Percentiles rank a stretch among this genome's conserved stretches.
These are phyloP conservation scores for Malacoraja senta DNA, from an alignment of 2,797 vertebrate species.

Conservation along the genomic window DNA sequence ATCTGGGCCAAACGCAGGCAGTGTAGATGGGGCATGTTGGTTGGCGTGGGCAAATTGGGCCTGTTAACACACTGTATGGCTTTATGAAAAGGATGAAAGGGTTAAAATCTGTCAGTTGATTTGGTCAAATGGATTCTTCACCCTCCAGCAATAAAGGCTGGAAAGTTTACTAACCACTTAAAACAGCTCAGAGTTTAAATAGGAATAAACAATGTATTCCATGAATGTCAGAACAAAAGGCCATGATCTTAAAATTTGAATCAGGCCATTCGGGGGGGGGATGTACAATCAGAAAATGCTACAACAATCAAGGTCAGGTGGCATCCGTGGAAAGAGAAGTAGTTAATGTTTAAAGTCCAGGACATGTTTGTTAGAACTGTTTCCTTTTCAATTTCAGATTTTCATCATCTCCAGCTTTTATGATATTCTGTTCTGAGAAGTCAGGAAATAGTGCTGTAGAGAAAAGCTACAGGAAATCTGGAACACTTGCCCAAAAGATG, in stretches of 20 bases:
- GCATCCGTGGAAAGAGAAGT: too few relatives aligned
- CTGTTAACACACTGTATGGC: too few relatives aligned
- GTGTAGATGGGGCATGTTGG: too few relatives aligned
- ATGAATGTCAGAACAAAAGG: background rate
- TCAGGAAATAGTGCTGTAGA: background rate
- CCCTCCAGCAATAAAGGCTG: background rate
- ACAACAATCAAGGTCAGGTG: too few relatives aligned
- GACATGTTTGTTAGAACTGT: too few relatives aligned
- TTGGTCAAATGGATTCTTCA: background rate
- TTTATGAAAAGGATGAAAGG: too few relatives aligned
- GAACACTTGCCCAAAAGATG: background rate
- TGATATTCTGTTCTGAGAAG: too few relatives aligned
- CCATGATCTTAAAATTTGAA: background rate
- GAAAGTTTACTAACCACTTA: background rate
- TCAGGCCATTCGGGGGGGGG: background rate
- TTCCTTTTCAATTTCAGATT: too few relatives aligned
- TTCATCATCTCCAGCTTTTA: too few relatives aligned
- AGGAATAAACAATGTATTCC: background rate
- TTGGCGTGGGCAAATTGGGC: too few relatives aligned
- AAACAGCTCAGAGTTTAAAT: background rate
- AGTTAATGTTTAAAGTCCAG: too few relatives aligned
- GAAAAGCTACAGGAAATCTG: background rate
- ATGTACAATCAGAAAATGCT: background rate
- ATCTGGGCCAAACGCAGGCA: too few relatives aligned
- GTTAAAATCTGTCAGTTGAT: background rate